These are phyloP conservation scores for Vicugna pacos DNA, from an alignment of 2,113 vertebrate species.

Conservation along the genomic window DNA sequence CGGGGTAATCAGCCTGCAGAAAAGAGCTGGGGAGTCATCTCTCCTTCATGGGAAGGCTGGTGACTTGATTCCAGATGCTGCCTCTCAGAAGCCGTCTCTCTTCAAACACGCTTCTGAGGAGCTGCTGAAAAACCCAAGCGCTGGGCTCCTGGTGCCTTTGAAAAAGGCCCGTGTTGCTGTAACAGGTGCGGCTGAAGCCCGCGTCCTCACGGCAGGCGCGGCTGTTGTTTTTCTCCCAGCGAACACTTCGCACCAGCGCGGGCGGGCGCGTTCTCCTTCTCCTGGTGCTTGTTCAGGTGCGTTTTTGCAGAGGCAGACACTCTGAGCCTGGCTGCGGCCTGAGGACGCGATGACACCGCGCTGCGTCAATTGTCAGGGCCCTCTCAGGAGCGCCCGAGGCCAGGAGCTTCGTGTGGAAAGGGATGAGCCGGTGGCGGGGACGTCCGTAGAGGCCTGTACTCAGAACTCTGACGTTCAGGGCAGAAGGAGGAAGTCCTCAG, in stretches of 20 bases:
- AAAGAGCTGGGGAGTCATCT: background rate
- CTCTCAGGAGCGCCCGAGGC: background rate
- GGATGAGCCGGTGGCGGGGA: background rate
- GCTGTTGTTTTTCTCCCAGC: constrained; percentile 9
- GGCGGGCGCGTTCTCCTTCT: background rate
- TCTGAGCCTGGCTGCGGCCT: background rate
- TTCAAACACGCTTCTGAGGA: background rate
- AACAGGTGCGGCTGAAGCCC: background rate
- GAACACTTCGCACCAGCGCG: background rate
- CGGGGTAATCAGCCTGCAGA: background rate
- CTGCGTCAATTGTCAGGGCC: background rate
- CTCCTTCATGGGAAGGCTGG: background rate
- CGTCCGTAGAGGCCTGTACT: too few species aligned
- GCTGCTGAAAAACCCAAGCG: constrained; percentile 26
- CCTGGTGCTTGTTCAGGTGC: background rate
- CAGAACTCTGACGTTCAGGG: too few species aligned
- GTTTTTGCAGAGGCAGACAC: background rate
- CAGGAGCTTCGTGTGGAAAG: background rate
- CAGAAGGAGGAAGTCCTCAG: too few species aligned
- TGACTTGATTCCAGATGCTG: background rate
- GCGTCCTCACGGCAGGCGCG: background rate
- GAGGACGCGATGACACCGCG: background rate
- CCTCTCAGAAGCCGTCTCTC: background rate
- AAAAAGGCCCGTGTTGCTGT: background rate
- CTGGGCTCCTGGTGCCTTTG: background rate